Evolutionary conservation across 2,888 invertebrate species (phyloP).

Genomic region (Schizaphis graminum): DNA sequence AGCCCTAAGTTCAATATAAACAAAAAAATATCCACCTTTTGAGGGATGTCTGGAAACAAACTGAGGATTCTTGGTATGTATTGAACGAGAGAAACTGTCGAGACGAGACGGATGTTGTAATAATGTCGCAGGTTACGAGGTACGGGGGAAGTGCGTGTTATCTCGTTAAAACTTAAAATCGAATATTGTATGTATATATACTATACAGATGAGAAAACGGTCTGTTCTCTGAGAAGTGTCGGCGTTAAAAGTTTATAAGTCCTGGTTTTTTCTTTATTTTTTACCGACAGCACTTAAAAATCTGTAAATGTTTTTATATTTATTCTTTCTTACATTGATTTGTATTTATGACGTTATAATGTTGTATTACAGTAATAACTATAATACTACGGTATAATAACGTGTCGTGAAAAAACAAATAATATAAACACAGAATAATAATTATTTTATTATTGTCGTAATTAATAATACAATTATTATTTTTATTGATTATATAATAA

Average conservation of each 20-base stretch:
- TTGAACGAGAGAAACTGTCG: not conserved
- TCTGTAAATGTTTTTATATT: not conserved
- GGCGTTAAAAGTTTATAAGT: not conserved
- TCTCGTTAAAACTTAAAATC: not conserved
- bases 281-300: not conserved
- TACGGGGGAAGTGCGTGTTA: not conserved
- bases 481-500: not conserved
- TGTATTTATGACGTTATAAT: not conserved
- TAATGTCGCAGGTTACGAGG: not conserved
- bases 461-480: not conserved
- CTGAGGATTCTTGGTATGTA: not conserved
- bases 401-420: not conserved
- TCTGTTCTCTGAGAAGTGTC: not conserved
- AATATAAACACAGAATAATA: not conserved
- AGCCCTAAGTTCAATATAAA: not conserved
- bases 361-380: not conserved
- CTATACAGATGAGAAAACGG: not conserved
- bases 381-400: not conserved
- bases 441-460: not conserved
- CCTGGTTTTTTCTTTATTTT: not conserved
- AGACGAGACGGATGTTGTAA: not conserved
- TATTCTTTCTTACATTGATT: not conserved
- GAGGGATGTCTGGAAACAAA: not conserved
- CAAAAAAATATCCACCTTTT: not conserved
- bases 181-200: not conserved